Base-by-base conservation (phyloP, 2,113 vertebrate species). In the Melospiza georgiana region DNA sequence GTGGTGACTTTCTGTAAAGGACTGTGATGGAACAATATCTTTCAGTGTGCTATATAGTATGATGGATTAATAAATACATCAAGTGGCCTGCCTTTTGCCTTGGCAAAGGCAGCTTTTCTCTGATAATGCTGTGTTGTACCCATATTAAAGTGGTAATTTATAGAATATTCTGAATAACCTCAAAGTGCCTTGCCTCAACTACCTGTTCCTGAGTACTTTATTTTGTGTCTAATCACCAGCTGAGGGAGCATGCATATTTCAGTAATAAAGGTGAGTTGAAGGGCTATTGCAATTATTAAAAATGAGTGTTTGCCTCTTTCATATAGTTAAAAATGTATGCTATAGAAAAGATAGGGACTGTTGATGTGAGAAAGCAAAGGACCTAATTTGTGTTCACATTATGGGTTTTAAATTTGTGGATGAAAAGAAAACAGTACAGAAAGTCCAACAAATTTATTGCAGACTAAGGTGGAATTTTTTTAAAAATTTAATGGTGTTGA, bases 101-200 rank as follows among this genome's bases (percentile, higher is more conserved):
- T 2, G 2, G 37, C 12, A 71, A 76, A 71, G 44, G 21, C 44
- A 71, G 30, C 15, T 71, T 76, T 82, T 48, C 65, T 54, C 58
- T 66, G 19, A 22, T 59, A 28, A 22, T 23, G 30, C 51, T 0
- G 0, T 24, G 15, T 52, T 54, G 39, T 66, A 48, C 17, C 4
- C 1, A 11, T 33, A 72, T 41, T 46, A 18, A 54, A 72, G 15
- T 54, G 22, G 8, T 54, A 46, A 28, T 51, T 65, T 41, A 14
- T 16, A 35, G 30, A 55, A 30, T 20, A 5, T 72, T 72, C 65
- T 72, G n/a, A 66, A 66, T 54, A 59, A n/a, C 16, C 19, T 18
- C n/a, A 4, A 43, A 78, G 22, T 78, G 35, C 27, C 23, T 35
- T 55, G 46, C 30, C 52, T 73, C 84, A 72, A 8, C 22, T 12